phyloP scores from a whole-genome alignment of 1,140 invertebrate species.

The Lepidurus arcticus region DNA sequence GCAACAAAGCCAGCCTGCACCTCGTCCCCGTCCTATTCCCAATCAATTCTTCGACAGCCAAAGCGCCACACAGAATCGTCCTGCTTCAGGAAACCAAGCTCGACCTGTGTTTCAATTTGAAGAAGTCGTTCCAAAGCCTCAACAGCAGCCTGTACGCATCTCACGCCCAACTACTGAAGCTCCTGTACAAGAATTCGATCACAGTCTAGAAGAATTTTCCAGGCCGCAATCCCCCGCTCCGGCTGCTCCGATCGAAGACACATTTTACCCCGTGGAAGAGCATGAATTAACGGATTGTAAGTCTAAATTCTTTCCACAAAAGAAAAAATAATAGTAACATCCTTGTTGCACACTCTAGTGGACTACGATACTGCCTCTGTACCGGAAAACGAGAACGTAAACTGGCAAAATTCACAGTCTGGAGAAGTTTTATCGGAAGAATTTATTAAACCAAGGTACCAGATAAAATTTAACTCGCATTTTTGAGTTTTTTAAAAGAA shows the following conservation, averaged over 20 bases:
- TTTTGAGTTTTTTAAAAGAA: too few species aligned
- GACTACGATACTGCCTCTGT: too few species aligned
- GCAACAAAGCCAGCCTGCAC: conserved; percentile 35
- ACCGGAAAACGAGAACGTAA: not conserved
- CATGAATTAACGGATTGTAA: too few species aligned
- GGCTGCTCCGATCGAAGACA: not conserved
- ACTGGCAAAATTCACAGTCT: not conserved
- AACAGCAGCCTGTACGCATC: not conserved
- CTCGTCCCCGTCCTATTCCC: not conserved
- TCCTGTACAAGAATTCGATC: not conserved
- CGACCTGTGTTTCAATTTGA: not conserved
- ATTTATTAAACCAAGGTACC: not conserved
- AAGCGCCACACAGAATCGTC: conserved; percentile 36
- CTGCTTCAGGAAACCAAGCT: not conserved
- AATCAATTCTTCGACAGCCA: conserved; percentile 11
- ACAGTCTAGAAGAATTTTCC: not conserved
- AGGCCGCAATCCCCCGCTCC: not conserved
- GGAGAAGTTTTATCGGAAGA: not conserved
- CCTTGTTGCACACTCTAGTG: too few species aligned
- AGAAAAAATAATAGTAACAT: too few species aligned
- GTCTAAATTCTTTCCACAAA: too few species aligned
- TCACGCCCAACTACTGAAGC: not conserved
- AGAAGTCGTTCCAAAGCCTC: not conserved
- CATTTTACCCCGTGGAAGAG: too few species aligned
- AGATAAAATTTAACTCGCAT: not conserved